A percentile compares a stretch with the other conserved stretches of the same genome.
Evolutionary conservation across 37 sponge, comb jelly and placozoan species (phyloP).

Genomic region (Eunapius fragilis): DNA sequence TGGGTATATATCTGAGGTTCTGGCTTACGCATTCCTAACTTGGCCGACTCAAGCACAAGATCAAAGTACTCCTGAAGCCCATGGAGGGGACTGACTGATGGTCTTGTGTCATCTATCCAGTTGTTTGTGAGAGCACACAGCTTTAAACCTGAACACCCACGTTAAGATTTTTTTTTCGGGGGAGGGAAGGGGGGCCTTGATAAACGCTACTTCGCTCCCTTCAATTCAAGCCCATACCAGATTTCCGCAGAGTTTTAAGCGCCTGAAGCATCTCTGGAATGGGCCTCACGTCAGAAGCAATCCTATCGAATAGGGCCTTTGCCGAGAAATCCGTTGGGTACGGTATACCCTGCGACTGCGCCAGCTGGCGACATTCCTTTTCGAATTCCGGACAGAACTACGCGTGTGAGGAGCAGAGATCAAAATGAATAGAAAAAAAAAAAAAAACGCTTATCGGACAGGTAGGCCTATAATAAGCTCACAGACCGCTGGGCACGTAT

Average conservation of each 20-base stretch:
- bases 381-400: conserved; percentile 63
- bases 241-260: conserved; percentile 1
- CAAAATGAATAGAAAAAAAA: not conserved
- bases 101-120: conserved; percentile 56
- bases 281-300: not conserved
- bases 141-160: conserved; percentile 36
- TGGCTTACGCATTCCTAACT: conserved; percentile 55
- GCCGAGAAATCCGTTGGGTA: conserved; percentile 36
- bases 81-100: not conserved
- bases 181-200: not conserved
- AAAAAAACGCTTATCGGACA: too few relatives aligned
- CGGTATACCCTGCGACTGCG: not conserved
- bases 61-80: conserved; percentile 29
- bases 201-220: not conserved
- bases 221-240: conserved; percentile 17
- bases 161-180: not conserved
- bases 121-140: conserved; percentile 55
- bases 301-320: conserved; percentile 26
- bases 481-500: not conserved
- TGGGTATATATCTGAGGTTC: conserved; percentile 28
- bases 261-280: conserved; percentile 34
- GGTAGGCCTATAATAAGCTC: too few relatives aligned
- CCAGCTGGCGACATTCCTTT: conserved; percentile 15
- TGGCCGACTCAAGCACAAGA: conserved; percentile 42
- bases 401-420: not conserved